Conservation (phyloP, 35 echinoderm and acorn worm species). For the Strongylocentrotus purpuratus region DNA sequence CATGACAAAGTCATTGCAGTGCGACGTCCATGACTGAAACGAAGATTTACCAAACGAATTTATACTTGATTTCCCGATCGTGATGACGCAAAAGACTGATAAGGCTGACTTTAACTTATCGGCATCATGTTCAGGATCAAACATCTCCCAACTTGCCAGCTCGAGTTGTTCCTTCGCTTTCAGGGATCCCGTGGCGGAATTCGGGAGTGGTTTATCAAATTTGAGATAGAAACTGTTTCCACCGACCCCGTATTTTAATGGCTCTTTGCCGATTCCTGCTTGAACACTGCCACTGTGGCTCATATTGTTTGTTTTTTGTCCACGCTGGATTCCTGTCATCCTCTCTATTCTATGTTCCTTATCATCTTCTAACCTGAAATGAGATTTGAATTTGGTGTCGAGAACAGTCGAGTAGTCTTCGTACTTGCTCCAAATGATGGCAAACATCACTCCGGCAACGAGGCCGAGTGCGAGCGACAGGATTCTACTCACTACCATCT, state of each 20-base stretch:
- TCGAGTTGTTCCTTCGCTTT: background rate
- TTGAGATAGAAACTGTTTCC: constrained; percentile 68
- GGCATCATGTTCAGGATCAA: constrained; percentile 72
- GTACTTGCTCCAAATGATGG: constrained; percentile 63
- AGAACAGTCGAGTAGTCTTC: constrained; percentile 5
- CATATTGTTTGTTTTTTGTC: background rate
- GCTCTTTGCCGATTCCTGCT: background rate
- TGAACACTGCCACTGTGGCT: background rate
- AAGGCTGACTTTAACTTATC: constrained; percentile 57
- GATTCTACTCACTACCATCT: background rate
- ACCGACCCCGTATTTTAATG: constrained; percentile 57
- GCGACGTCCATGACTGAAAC: constrained; percentile 55
- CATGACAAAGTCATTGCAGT: constrained; percentile 82
- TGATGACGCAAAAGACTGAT: constrained; percentile 70
- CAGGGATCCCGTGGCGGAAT: background rate
- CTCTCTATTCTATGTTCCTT: background rate
- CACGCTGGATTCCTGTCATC: background rate
- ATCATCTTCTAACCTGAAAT: background rate
- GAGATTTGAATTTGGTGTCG: background rate
- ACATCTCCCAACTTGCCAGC: constrained; percentile 53
- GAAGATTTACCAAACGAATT: constrained; percentile 38
- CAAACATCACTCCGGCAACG: constrained; percentile 62
- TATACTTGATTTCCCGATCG: constrained; percentile 35
- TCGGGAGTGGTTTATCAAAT: background rate
- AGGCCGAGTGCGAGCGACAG: constrained; percentile 50